Evolutionary conservation across 2,113 vertebrate genomes (phyloP).

Genomic region (Dromiciops gliroides): DNA sequence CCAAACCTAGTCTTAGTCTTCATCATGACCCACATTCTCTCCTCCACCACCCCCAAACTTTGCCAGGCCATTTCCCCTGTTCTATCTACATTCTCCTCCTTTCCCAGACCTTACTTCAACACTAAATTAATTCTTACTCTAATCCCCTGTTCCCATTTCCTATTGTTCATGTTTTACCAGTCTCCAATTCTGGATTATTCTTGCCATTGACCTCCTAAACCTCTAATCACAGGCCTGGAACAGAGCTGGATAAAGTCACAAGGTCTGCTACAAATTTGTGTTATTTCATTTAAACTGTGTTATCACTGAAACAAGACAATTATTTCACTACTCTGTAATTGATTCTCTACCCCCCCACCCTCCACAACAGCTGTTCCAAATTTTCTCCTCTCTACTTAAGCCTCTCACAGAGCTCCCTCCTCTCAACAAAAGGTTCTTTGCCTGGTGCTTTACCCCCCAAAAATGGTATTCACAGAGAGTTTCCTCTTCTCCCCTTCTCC

Average conservation of each 20-base stretch:
- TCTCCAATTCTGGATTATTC: neutral
- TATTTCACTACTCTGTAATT: neutral
- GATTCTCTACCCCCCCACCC: neutral
- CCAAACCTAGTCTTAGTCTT: neutral
- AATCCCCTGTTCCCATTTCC: neutral
- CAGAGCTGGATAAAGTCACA: neutral
- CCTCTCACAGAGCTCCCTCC: neutral
- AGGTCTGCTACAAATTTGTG: neutral
- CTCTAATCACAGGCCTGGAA: neutral
- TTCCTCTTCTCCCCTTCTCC: neutral
- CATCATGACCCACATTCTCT: neutral
- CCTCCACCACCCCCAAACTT: neutral
- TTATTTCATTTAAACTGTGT: neutral
- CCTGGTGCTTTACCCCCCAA: neutral
- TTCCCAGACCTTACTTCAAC: neutral
- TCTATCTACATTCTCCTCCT: neutral
- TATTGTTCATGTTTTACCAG: neutral
- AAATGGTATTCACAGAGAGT: neutral
- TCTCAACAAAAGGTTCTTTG: neutral
- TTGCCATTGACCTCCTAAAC: neutral
- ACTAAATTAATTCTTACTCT: neutral
- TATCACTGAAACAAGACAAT: neutral
- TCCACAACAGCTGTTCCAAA: neutral
- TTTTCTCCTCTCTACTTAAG: neutral
- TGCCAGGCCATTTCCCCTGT: neutral